Evolutionary conservation across 2,888 invertebrate species (phyloP), one percentile per base, ranked within the genome.

Genomic region (Eudasyphora cyanicolor): DNA sequence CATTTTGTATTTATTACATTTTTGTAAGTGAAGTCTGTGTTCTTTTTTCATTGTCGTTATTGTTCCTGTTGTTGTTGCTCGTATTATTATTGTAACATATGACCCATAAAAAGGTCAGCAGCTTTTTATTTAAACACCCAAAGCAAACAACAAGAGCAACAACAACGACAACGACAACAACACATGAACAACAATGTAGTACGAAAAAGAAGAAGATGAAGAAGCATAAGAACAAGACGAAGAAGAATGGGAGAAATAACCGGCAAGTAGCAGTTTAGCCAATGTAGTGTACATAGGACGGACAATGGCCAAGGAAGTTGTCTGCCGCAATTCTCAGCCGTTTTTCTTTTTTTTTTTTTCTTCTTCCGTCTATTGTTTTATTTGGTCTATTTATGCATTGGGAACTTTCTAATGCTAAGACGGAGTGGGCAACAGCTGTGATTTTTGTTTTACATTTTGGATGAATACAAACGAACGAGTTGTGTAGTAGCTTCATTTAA

Each of bases 91-190:
- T 60, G 60, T 60, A 81, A 71, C 71, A 77, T 29, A 77, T 71
- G 84, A 81, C 84, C 84, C 78, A 84, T 78, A 84, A 84, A 84
- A 84, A 76, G 84, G 84, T 73, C 80, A 71, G 49, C 78, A 80
- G 77, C 84, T 84, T 76, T 74, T 64, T 67, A 42, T 67, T 67
- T 67, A 67, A 67, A 67, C 38, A 67, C n/a, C n/a, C n/a, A n/a
- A n/a, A n/a, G n/a, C n/a, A n/a, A n/a, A n/a, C n/a, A n/a, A n/a
- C n/a, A n/a, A n/a, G 42, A 42, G 42, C 67, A 32, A 12, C 67
- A 67, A 14, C 42, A 42, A 19, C 35, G 2, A 64, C 19, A n/a
- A 62, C 8, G 35, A 64, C 35, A 32, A 19, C 17, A 64, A 4
- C n/a, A 64, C 35, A 7, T 17, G 19, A 64, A 64, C 35, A 64